Base-by-base conservation (phyloP, 2,888 invertebrate species). In the Tetrapedia diversipes region DNA sequence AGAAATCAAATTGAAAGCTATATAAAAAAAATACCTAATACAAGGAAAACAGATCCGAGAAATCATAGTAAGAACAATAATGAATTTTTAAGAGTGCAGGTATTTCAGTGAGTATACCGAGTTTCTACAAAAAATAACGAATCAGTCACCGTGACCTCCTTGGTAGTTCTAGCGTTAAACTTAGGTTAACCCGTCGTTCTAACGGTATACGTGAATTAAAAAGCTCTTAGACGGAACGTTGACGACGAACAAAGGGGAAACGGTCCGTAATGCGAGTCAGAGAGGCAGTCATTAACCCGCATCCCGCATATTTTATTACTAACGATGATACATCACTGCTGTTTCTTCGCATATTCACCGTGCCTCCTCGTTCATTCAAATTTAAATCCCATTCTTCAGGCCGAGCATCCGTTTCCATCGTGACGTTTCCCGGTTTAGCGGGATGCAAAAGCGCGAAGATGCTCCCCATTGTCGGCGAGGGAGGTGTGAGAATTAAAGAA, bases 321-420 rank as follows among this genome's bases (percentile, higher is more conserved):
- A 79, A 71, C 68, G 79, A 72, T 67, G 73, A 79, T 68, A 56
- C 79, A 73, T 79, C 53, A 61, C 72, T n/a, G 29, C 34, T 45
- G 34, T 79, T 68, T 51, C 70, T 45, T 60, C 57, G 19, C 39
- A 39, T 41, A 45, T 57, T 65, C 49, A 7, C 41, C 51, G 14
- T 43, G 43, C 51, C 56, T 60, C 56, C 51, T 59, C 67, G 64
- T 64, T 49, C 66, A 54, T 71, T 67, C 60, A 64, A 37, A 71
- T 77, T 71, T 67, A 71, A 61, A 56, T 77, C 63, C 32, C 79
- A 77, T 71, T 78, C 78, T 65, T 79, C 65, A 57, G 14, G 14
- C n/a, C 27, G 45, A 47, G 41, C 66, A 66, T 75, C 49, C 59
- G 63, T 77, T 64, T 60, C 32, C 60, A 45, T 37, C n/a, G 6